These are phyloP conservation scores for Progne subis DNA, from an alignment of 2,113 vertebrate species.

Conservation along the genomic window DNA sequence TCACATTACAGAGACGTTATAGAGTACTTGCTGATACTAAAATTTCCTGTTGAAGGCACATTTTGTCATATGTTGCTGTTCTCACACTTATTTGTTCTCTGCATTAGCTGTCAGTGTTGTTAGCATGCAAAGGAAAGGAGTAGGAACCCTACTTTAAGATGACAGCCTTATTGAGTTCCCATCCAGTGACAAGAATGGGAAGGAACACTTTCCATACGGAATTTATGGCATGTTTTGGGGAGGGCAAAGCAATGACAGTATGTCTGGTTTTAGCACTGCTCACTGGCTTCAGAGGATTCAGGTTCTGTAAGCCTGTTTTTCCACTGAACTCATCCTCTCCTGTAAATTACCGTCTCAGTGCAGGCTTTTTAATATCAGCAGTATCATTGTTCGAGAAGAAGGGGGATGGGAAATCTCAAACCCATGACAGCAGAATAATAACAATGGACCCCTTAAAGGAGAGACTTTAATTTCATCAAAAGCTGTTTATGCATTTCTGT, in stretches of 20 bases:
- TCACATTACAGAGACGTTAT: not conserved
- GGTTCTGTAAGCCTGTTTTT: not conserved
- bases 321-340: not conserved
- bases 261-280: not conserved
- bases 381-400: not conserved
- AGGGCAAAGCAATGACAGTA: not conserved
- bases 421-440: not conserved
- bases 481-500: not conserved
- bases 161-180: not conserved
- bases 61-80: not conserved
- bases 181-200: not conserved
- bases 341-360: not conserved
- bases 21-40: not conserved
- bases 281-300: not conserved
- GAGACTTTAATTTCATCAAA: not conserved
- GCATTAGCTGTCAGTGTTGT: not conserved
- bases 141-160: not conserved
- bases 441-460: not conserved
- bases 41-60: not conserved
- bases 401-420: not conserved
- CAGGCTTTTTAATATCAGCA: not conserved
- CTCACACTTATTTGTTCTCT: not conserved
- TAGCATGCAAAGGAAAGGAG: not conserved
- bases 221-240: not conserved
- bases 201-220: not conserved